Base-by-base conservation (phyloP, 2,888 invertebrate species). In the Synanthedon formicaeformis region DNA sequence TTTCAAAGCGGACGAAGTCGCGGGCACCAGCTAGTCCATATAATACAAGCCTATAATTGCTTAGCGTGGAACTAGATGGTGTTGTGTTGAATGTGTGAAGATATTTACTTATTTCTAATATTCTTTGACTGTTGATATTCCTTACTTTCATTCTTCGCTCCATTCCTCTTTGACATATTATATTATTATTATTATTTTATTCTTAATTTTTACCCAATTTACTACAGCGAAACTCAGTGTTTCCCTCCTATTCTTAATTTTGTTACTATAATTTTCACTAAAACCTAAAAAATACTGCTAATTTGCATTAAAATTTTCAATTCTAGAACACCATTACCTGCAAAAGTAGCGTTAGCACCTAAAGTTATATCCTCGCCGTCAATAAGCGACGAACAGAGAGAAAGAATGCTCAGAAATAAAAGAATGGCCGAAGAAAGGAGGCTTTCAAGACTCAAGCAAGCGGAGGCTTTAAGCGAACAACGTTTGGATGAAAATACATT, bases 321-420 rank as follows among this genome's bases (percentile, higher is more conserved):
- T 34, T 34, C 10, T 34, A 34, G 34, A 10, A 34, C 34, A 34
- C 34, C 34, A 2, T 34, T 34, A 10, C 8, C 34, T 3, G 10
- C 34, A 34, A 34, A 34, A 34, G 34, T 10, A 6, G 10, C 10
- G 2, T 34, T 63, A 49, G 71, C 75, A 66, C 80, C 80, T 2
- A 85, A 81, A 72, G 78, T 73, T 3, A 74, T 76, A n/a, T 81
- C 84, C n/a, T 87, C 85, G 0, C 84, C 84, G 0, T 85, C 85
- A 5, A 85, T 87, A 50, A 87, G 72, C 41, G 89, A 92, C 1
- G 94, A 92, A 57, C 91, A 92, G 65, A 88, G 89, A 60, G 90
- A 92, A 52, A 89, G 91, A 64, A 92, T 94, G 76, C 89, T 93
- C 23, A 89, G 89, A 59, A 95, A 94, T 67, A 88, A 91, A 52